Evolutionary conservation across 64 coral and sea anemone genomes (phyloP).

Genomic region (Cladopsammia gracilis): DNA sequence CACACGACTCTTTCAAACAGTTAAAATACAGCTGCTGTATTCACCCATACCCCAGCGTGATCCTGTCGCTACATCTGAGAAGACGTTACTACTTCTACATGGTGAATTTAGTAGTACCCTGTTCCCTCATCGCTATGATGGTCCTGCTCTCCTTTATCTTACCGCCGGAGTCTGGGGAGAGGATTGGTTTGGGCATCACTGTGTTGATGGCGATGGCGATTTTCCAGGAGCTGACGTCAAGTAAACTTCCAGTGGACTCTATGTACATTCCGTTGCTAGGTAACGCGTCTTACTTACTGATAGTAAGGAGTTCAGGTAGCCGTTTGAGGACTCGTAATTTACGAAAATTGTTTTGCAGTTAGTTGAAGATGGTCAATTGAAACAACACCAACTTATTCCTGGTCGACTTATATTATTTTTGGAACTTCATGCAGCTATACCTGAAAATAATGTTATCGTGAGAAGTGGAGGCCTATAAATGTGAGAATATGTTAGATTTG

Average conservation of each 20-base stretch:
- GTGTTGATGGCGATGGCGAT: conserved; percentile 97
- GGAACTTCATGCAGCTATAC: too few species aligned
- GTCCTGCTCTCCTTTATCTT: conserved; percentile 85
- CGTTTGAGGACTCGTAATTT: too few species aligned
- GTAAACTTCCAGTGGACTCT: conserved; percentile 86
- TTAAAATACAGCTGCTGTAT: conserved; percentile 75
- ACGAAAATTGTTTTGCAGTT: too few species aligned
- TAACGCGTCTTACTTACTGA: not conserved
- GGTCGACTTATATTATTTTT: too few species aligned
- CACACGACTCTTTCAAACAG: conserved; percentile 17
- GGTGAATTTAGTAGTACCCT: conserved; percentile 89
- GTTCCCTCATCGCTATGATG: conserved; percentile 90
- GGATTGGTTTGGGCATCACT: conserved; percentile 90
- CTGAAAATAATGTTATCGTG: too few species aligned
- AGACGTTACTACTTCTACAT: conserved; percentile 88
- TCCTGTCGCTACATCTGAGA: conserved; percentile 61
- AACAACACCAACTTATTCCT: too few species aligned
- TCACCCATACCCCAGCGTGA: conserved; percentile 72
- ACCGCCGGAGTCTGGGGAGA: conserved; percentile 87
- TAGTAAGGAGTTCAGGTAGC: too few species aligned
- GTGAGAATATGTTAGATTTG: too few species aligned
- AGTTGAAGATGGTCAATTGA: too few species aligned
- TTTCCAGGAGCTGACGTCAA: conserved; percentile 93
- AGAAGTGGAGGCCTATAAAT: too few species aligned
- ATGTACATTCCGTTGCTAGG: conserved; percentile 76